Percentiles rank a stretch among this genome's conserved stretches.
Evolutionary conservation across 2,888 invertebrate genomes (phyloP).

Genomic region (Dasypogon diadema): DNA sequence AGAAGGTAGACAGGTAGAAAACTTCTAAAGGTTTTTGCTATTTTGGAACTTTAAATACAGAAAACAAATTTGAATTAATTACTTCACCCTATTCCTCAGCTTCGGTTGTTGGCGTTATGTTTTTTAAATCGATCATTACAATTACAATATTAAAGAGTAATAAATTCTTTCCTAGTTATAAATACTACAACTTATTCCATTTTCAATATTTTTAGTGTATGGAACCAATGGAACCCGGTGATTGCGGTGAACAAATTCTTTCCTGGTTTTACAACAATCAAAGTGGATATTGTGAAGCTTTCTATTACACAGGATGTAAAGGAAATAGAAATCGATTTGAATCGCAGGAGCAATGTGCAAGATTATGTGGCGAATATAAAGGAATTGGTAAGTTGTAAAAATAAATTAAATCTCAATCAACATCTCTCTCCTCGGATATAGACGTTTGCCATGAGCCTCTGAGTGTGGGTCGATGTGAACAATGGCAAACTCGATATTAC

Average conservation of each 20-base stretch:
- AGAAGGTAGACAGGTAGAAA: no score
- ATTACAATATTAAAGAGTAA: no score
- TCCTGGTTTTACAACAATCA: constrained; percentile 81
- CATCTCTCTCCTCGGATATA: constrained; percentile 63
- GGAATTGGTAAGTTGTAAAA: constrained; percentile 73
- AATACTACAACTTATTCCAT: no score
- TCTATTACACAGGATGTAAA: constrained; percentile 79
- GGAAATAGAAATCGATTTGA: constrained; percentile 81
- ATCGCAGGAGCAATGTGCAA: constrained; percentile 81
- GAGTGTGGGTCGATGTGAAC: constrained; percentile 80
- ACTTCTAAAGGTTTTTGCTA: no score
- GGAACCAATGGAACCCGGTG: constrained; percentile 75
- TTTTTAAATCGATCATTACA: no score
- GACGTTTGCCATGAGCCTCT: constrained; percentile 79
- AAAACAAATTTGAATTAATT: no score
- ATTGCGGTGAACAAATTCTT: constrained; percentile 76
- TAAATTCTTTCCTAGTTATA: no score
- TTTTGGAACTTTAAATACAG: no score
- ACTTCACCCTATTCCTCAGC: no score
- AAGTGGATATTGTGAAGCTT: constrained; percentile 73
- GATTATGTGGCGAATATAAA: constrained; percentile 80
- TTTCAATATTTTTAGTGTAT: constrained; percentile 53
- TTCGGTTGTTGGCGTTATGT: no score
- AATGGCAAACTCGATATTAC: constrained; percentile 74
- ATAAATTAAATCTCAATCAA: neutral